phyloP scores from a whole-genome alignment of 2,888 invertebrate species.

The Adelphocoris suturalis region DNA sequence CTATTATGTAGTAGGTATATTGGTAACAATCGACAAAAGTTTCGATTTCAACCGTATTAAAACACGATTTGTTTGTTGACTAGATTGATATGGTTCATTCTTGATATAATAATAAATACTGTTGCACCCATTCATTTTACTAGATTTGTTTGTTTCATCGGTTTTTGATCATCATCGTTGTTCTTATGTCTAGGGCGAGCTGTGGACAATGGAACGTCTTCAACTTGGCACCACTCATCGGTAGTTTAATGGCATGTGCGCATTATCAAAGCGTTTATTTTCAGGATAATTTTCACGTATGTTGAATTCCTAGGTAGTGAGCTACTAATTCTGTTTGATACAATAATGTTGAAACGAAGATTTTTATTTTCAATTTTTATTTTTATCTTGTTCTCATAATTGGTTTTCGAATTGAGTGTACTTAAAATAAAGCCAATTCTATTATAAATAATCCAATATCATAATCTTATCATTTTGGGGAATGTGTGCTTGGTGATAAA shows the following conservation, averaged over 20 bases:
- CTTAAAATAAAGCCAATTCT: too few relatives aligned
- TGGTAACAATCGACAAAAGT: too few relatives aligned
- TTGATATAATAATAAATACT: too few relatives aligned
- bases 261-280: conserved; percentile 6
- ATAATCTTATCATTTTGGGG: too few relatives aligned
- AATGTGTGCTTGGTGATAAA: too few relatives aligned
- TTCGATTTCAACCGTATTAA: too few relatives aligned
- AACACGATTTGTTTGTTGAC: too few relatives aligned
- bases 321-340: neutral
- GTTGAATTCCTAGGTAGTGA: neutral
- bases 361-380: neutral
- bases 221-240: conserved; percentile 61
- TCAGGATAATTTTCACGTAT: conserved; percentile 28
- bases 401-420: neutral
- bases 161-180: neutral
- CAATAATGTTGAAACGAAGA: neutral
- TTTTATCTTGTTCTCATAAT: neutral
- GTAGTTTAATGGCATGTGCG: conserved; percentile 61
- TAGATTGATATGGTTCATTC: too few relatives aligned
- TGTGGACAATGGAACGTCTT: conserved; percentile 52
- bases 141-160: too few relatives aligned
- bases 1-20: too few relatives aligned
- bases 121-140: too few relatives aligned
- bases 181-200: conserved; percentile 65
- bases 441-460: too few relatives aligned